Evolutionary conservation across 2,113 vertebrate genomes (phyloP).

Genomic region (Tinamus guttatus): DNA sequence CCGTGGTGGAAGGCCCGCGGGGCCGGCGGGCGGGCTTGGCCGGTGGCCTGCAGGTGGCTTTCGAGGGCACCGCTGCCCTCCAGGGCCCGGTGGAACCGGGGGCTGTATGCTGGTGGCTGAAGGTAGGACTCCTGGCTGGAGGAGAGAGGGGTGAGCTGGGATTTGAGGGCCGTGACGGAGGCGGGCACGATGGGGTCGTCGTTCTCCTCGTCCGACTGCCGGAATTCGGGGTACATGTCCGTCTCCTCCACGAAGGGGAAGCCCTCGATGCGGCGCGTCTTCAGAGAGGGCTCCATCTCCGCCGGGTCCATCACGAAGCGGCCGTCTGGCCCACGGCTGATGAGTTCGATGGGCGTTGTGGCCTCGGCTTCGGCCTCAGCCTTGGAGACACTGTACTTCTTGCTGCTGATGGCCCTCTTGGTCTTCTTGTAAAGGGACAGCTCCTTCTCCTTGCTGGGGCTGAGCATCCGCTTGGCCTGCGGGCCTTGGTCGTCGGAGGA

Average conservation of each 20-base stretch:
- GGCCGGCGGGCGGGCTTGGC: conserved; percentile 90
- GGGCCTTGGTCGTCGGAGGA: conserved; percentile 91
- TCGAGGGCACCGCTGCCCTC: conserved; percentile 91
- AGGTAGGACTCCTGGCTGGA: conserved; percentile 98
- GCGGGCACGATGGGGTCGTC: conserved; percentile 92
- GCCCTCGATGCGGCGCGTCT: conserved; percentile 92
- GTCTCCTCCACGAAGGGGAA: conserved; percentile 98
- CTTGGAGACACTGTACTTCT: conserved; percentile 98
- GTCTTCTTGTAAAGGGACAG: conserved; percentile 98
- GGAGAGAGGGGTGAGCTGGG: conserved; percentile 95
- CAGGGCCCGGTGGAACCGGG: conserved; percentile 91
- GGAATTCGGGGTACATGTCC: conserved; percentile 98
- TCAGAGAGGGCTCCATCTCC: conserved; percentile 86
- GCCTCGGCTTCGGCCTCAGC: conserved; percentile 91
- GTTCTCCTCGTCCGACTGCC: conserved; percentile 98
- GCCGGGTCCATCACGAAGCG: conserved; percentile 93
- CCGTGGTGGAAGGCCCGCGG: conserved; percentile 92
- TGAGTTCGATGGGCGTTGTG: conserved; percentile 95
- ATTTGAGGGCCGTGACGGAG: conserved; percentile 91
- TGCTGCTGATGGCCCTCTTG: conserved; percentile 97
- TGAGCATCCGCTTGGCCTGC: conserved; percentile 91
- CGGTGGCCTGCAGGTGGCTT: conserved; percentile 91
- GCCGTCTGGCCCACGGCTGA: conserved; percentile 95
- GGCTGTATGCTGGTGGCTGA: conserved; percentile 98
- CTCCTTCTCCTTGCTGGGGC: conserved; percentile 92